Evolutionary conservation across 2,888 invertebrate species (phyloP), one percentile per base, ranked within the genome.

Genomic region (Caenorhabditis wallacei): DNA sequence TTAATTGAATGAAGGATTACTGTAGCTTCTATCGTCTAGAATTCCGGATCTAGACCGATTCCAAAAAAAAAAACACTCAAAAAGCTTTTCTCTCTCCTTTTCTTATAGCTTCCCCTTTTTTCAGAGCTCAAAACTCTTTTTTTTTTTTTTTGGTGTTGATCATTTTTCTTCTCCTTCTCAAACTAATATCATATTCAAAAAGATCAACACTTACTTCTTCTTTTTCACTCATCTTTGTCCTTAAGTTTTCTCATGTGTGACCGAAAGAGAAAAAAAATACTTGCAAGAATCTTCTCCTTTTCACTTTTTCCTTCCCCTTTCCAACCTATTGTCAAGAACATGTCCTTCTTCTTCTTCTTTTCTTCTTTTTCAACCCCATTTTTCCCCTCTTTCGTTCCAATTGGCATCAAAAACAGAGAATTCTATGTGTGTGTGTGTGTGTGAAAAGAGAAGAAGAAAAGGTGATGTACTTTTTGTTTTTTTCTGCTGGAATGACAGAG

Each of bases 301-400:
- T 26, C n/a, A 2, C 26, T 20, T 13, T 18, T 57, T 59, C 22
- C 20, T 16, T 40, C 30, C 48, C 35, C 22, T 40, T 35, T 37
- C 40, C 63, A 74, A 74, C 74, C 74, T 64, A 57, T 71, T 71
- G 71, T 71, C 71, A 22, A 35, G 71, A 71, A 71, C 74, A 74
- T 56, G 74, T 48, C 64, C 64, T 74, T 48, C 64, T 22, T 43
- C 35, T 37, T 51, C 40, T 48, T 40, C 24, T 26, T 37, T 54
- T 59, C 40, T 63, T 26, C 48, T 53, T 63, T 72, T 48, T 51
- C 43, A 20, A 30, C 18, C 53, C 22, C 5, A 54, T 68, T 22
- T 40, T n/a, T 26, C 11, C 53, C 11, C 26, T 16, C 59, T n/a
- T 37, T 18, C 37, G 1, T 8, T 20, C 46, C n/a, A 46, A 57